A percentile compares a stretch with the other conserved stretches of the same genome.
These are phyloP conservation scores for Pantherophis vulpinus DNA, from an alignment of 2,797 vertebrate genomes.

Conservation along the genomic window DNA sequence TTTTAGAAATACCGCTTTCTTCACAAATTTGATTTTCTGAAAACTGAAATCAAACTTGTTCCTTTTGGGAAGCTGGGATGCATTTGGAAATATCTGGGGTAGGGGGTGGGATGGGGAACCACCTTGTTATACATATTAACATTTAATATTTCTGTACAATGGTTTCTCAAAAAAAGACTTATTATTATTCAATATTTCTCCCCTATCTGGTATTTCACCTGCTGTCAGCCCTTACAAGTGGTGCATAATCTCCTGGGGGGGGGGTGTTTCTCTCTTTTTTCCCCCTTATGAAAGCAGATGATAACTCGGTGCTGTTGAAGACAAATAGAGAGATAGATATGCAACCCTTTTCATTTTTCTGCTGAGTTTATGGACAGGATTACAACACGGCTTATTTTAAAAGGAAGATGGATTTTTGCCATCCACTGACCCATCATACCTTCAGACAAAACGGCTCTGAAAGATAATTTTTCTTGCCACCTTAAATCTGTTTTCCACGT, in stretches of 20 bases:
- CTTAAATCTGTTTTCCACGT: conserved; percentile 13
- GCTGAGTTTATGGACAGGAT: conserved; percentile 46
- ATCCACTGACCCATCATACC: conserved; percentile 33
- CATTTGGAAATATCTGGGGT: background rate
- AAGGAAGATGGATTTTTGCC: conserved; percentile 45
- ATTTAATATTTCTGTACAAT: conserved; percentile 60
- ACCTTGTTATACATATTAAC: conserved; percentile 58
- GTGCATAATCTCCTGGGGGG: conserved; percentile 36
- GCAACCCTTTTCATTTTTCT: conserved; percentile 59
- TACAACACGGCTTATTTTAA: conserved; percentile 35
- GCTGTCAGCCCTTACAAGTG: conserved; percentile 58
- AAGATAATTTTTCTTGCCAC: conserved; percentile 22
- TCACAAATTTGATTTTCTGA: conserved; percentile 39
- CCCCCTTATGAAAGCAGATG: conserved; percentile 42
- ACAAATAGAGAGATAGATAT: conserved; percentile 54
- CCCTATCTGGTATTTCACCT: conserved; percentile 65
- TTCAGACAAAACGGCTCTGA: conserved; percentile 35
- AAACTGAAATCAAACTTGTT: conserved; percentile 35
- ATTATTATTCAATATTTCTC: conserved; percentile 67
- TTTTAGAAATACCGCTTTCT: conserved; percentile 48
- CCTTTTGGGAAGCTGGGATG: conserved; percentile 30
- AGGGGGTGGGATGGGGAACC: conserved; percentile 11
- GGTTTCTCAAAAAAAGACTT: conserved; percentile 63
- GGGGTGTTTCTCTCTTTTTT: background rate
- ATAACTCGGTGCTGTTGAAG: conserved; percentile 37